Conservation (phyloP, 2,888 invertebrate genomes). For the Polydesmus complanatus region DNA sequence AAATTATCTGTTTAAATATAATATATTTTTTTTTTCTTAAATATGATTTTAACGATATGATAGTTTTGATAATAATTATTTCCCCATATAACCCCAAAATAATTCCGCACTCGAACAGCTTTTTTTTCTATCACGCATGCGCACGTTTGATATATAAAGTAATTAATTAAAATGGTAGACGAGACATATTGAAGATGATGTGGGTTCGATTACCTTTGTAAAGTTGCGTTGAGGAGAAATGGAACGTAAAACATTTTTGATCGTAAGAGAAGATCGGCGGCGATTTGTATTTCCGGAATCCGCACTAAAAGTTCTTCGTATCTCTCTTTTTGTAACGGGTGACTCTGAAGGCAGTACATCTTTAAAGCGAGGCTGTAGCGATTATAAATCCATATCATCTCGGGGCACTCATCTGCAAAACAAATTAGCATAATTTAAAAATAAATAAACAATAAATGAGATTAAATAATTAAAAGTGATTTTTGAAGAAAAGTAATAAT, state of each 20-base stretch:
- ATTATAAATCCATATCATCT: conserved; percentile 84
- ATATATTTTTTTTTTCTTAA: background rate
- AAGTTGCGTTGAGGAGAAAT: conserved; percentile 78
- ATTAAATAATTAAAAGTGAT: no score
- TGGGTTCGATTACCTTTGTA: no score
- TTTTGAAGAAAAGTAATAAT: background rate
- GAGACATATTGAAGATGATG: no score
- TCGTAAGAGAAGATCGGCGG: conserved; percentile 84
- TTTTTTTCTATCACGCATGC: no score
- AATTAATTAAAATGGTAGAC: no score
- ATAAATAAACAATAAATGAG: no score
- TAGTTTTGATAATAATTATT: no score
- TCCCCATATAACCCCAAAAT: no score
- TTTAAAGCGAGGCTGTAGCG: conserved; percentile 87
- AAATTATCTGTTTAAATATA: background rate
- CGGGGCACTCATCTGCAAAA: conserved; percentile 31
- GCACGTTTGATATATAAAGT: no score
- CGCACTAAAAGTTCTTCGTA: conserved; percentile 79
- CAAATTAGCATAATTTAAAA: no score
- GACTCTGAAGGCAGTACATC: conserved; percentile 74
- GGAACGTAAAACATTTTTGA: conserved; percentile 99
- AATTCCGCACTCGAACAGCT: no score
- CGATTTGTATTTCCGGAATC: conserved; percentile 91
- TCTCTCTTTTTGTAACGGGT: conserved; percentile 74
- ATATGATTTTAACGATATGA: no score